Evolutionary conservation across 2,113 vertebrate genomes (phyloP).

Genomic region (Scomber japonicus): DNA sequence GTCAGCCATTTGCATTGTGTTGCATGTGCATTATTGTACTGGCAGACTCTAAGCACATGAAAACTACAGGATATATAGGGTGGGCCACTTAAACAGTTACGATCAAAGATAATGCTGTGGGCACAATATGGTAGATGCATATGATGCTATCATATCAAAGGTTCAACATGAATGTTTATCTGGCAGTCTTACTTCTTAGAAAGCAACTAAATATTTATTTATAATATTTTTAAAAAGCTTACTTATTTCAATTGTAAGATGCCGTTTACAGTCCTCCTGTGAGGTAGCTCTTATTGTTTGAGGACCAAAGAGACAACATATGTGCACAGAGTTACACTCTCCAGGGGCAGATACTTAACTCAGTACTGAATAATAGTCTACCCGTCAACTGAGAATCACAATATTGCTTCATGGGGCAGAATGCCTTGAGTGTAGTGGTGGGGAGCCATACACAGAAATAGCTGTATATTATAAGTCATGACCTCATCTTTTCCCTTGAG

Average conservation of each 20-base stretch:
- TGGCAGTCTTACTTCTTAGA: background rate
- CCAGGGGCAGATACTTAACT: background rate
- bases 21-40: slow-evolving; percentile 26
- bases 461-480: slow-evolving; percentile 53
- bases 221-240: background rate
- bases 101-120: slow-evolving; percentile 1
- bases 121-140: background rate
- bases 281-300: background rate
- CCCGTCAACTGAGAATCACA: slow-evolving; percentile 26
- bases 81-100: background rate
- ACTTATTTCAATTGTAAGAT: background rate
- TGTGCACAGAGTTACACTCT: slow-evolving; percentile 31
- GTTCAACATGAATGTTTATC: background rate
- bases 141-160: background rate
- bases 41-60: slow-evolving; percentile 5
- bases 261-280: background rate
- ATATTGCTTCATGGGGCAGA: slow-evolving; percentile 45
- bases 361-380: slow-evolving; percentile 38
- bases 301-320: slow-evolving; percentile 9
- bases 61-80: slow-evolving; percentile 9
- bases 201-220: background rate
- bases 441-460: slow-evolving; percentile 28
- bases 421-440: slow-evolving; percentile 2
- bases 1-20: slow-evolving; percentile 63
- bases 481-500: slow-evolving; percentile 54